These are phyloP conservation scores for Melanocharis versteri DNA, from an alignment of 2,113 vertebrate species.

Conservation along the genomic window DNA sequence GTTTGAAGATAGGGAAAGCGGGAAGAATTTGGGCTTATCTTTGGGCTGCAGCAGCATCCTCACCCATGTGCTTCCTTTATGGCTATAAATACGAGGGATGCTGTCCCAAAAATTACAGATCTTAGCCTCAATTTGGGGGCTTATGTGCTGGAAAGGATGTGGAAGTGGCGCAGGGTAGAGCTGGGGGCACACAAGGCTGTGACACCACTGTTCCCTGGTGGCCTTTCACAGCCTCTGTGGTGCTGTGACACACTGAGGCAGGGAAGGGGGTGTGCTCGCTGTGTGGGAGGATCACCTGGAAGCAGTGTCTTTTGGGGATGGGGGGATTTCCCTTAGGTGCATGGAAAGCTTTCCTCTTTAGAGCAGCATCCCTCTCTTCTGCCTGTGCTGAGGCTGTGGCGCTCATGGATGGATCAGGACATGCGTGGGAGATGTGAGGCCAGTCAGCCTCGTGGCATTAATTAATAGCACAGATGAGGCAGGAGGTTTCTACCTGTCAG, in stretches of 20 bases:
- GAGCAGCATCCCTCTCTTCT: not conserved
- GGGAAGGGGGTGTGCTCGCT: rapidly evolving
- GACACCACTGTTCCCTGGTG: rapidly evolving
- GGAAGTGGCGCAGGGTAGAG: rapidly evolving
- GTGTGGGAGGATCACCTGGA: not conserved
- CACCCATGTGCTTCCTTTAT: not conserved
- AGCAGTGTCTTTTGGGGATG: not conserved
- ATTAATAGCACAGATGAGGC: not conserved
- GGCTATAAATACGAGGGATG: not conserved
- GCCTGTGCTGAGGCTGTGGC: not conserved
- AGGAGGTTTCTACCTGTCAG: not conserved
- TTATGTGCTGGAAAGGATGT: not conserved
- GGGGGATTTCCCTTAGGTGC: not conserved
- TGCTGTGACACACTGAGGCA: not conserved
- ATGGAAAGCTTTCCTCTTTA: not conserved
- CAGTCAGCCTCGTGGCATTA: not conserved
- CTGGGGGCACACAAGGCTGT: not conserved
- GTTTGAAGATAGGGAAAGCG: not conserved
- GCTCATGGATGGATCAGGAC: not conserved
- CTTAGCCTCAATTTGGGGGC: not conserved
- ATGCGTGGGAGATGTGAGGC: not conserved
- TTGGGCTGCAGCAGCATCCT: not conserved
- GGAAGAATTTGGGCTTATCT: not conserved
- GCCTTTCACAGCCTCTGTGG: not conserved
- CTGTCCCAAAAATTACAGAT: not conserved